Evolutionary conservation across 2,888 invertebrate species (phyloP), one percentile per base, ranked within the genome.

Genomic region (Monochamus alternatus): DNA sequence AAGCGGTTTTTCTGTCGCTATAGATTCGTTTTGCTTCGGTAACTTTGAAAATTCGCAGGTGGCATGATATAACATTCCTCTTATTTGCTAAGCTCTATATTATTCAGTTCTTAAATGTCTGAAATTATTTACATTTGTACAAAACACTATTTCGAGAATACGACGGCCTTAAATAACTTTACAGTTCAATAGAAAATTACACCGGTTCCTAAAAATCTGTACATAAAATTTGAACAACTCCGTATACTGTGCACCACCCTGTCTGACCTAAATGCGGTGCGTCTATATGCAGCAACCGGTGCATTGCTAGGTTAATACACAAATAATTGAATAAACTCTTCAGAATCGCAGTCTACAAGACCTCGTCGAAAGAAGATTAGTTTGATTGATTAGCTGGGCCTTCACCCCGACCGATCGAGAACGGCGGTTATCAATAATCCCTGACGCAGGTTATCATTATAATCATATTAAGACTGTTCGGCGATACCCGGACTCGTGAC

Each of bases 381-480:
- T 75, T 84, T 86, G 86, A 86, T 86, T 85, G 86, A 86, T 86
- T 86, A 84, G 76, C 55, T 7, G 71, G 73, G 65, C 82, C 75
- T 72, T 74, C 75, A 74, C 78, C 75, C 81, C 80, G 82, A 85
- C 84, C 84, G 82, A 38, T 38, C 81, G 72, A 38, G 69, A 73
- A 77, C 73, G 82, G 80, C 81, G 82, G 83, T 85, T 87, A 87
- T 87, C 87, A 86, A 87, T 87, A 87, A 86, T 83, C 84, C 85
- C 85, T 86, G 87, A 86, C 87, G 83, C 82, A 85, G 84, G 84
- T 87, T 87, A 87, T 87, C 86, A 87, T 87, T 87, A 87, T 87
- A 87, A 87, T 87, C 87, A 85, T 85, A 87, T 87, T 87, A 87
- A 84, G 85, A 81, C 80, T 81, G 81, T 83, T 83, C 74, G 84